phyloP scores from a whole-genome alignment of 2,888 invertebrate genomes.

The Lomographa bimaculata region DNA sequence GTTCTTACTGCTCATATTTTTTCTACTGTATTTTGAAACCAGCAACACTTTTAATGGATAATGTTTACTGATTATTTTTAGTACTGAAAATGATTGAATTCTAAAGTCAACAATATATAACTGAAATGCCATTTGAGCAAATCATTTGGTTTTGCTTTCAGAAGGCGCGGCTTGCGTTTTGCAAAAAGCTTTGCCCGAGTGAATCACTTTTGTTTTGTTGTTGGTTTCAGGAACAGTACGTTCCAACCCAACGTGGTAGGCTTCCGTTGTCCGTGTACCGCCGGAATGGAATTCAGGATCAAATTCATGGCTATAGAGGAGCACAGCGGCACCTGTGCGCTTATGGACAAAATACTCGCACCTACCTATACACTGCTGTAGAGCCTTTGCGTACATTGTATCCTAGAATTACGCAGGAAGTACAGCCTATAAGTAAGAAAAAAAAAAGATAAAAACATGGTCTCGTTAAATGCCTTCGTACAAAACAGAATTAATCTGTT shows the following conservation, averaged over 20 bases:
- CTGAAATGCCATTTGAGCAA: slow-evolving; percentile 15
- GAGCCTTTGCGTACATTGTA: slow-evolving; percentile 57
- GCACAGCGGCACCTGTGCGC: slow-evolving; percentile 65
- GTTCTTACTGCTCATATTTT: no score
- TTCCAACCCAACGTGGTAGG: slow-evolving; percentile 69
- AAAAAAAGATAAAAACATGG: slow-evolving; percentile 52
- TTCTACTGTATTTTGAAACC: slow-evolving; percentile 37
- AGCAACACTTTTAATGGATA: no score
- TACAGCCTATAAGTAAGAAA: slow-evolving; percentile 55
- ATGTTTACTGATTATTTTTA: no score
- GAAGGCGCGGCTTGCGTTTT: slow-evolving; percentile 15
- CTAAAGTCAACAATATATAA: slow-evolving; percentile 16
- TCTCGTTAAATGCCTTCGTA: no score
- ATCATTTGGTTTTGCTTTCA: slow-evolving; percentile 18
- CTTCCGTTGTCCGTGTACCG: slow-evolving; percentile 66
- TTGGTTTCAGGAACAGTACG: slow-evolving; percentile 80
- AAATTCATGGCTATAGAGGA: slow-evolving; percentile 71
- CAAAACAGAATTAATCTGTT: no score
- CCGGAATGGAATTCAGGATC: slow-evolving; percentile 73
- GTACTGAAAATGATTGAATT: slow-evolving; percentile 2
- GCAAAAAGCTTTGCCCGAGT: slow-evolving; percentile 27
- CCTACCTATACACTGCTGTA: slow-evolving; percentile 55
- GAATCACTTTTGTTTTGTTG: slow-evolving; percentile 50
- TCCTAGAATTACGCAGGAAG: slow-evolving; percentile 62
- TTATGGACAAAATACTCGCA: slow-evolving; percentile 33